A percentile compares a stretch with the other conserved stretches of the same genome.
These are phyloP conservation scores for Cebus imitator DNA, from an alignment of 2,113 vertebrate genomes.

Conservation along the genomic window DNA sequence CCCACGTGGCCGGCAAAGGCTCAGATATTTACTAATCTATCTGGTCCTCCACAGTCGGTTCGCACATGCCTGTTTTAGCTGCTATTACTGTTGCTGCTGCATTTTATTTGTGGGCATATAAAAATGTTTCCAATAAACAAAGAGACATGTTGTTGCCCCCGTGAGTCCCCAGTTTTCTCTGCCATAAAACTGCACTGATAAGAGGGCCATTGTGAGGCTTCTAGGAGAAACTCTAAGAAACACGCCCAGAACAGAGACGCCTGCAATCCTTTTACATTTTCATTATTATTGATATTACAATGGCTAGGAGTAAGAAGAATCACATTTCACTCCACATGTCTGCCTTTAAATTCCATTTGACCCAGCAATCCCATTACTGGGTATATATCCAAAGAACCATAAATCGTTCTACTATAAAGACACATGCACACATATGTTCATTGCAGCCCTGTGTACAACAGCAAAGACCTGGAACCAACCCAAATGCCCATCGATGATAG, in stretches of 20 bases:
- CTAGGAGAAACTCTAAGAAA: not conserved
- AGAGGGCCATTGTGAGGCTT: fast-evolving
- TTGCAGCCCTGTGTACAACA: too few relatives aligned
- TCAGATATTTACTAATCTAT: not conserved
- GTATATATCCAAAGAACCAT: too few relatives aligned
- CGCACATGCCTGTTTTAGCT: not conserved
- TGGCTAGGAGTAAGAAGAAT: not conserved
- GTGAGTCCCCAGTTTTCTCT: not conserved
- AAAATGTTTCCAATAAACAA: not conserved
- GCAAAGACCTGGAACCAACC: too few relatives aligned
- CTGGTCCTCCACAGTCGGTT: not conserved
- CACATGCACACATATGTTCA: too few relatives aligned
- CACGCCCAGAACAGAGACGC: not conserved
- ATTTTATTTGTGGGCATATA: not conserved
- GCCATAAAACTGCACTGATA: fast-evolving
- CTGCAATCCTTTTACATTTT: fast-evolving
- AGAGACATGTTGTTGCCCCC: not conserved
- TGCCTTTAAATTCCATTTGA: not conserved
- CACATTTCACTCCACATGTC: fast-evolving
- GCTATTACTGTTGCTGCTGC: not conserved
- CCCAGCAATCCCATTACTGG: too few relatives aligned
- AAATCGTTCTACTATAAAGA: too few relatives aligned
- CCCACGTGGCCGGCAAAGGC: too few relatives aligned
- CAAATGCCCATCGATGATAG: too few relatives aligned
- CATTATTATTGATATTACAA: fast-evolving